A percentile compares a stretch with the other conserved stretches of the same genome.
Evolutionary conservation across 30 jellyfish, hydroid and myxozoan species (phyloP).

Genomic region (Chrysaora quinquecirrha): DNA sequence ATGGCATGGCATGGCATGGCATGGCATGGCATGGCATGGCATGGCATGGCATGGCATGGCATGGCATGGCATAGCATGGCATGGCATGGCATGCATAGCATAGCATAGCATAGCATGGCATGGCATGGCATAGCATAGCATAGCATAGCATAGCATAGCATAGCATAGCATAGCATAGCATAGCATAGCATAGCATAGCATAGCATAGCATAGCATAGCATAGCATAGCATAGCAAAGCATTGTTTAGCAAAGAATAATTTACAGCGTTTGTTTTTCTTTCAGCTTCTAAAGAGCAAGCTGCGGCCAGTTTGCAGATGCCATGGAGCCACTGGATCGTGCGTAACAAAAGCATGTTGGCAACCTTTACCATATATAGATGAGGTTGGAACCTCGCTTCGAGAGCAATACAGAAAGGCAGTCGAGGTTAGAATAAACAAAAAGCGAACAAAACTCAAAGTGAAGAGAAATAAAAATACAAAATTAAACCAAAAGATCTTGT

Average conservation of each 20-base stretch:
- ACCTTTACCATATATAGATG: conserved; percentile 59
- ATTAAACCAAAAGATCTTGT: conserved; percentile 59
- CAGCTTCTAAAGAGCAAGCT: conserved; percentile 56
- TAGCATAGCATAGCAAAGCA: not conserved
- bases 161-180: not conserved
- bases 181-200: not conserved
- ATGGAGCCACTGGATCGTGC: conserved; percentile 84
- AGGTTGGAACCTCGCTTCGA: conserved; percentile 55
- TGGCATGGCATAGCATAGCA: not conserved
- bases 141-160: not conserved
- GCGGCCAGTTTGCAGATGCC: conserved; percentile 65
- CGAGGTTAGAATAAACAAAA: conserved; percentile 63
- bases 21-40: not conserved
- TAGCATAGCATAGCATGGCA: not conserved
- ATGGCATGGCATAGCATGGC: not conserved
- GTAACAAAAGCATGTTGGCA: conserved; percentile 88
- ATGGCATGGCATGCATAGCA: not conserved
- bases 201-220: not conserved
- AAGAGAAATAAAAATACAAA: conserved; percentile 39
- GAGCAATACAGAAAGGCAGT: conserved; percentile 63
- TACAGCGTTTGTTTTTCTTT: not conserved
- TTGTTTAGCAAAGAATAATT: not conserved
- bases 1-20: not conserved
- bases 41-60: not conserved
- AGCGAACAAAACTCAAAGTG: conserved; percentile 64